Evolutionary conservation across 2,888 invertebrate species (phyloP).

Genomic region (Sesamia inferens): DNA sequence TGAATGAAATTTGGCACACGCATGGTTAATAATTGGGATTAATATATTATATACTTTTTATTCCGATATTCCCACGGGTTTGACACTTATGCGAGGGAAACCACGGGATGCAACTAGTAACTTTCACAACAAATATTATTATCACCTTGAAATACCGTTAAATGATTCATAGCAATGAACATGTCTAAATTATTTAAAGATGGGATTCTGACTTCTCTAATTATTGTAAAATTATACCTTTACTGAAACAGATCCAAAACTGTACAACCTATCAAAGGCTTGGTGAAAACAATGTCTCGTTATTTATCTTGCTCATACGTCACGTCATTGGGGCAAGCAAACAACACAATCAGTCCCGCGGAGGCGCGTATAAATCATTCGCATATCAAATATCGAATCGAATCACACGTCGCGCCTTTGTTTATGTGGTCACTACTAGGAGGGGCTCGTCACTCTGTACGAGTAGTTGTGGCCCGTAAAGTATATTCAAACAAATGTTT

Average conservation of each 20-base stretch:
- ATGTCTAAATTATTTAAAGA: fast-evolving
- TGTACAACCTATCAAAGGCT: slow-evolving; percentile 27
- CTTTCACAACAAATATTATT: background rate
- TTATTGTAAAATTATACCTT: background rate
- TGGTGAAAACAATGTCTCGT: slow-evolving; percentile 54
- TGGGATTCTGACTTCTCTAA: background rate
- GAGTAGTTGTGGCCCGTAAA: background rate
- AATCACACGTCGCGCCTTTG: slow-evolving; percentile 42
- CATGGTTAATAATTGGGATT: no score
- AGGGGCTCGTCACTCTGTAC: slow-evolving; percentile 9
- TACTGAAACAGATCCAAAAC: background rate
- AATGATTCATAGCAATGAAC: background rate
- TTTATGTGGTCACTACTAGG: slow-evolving; percentile 41
- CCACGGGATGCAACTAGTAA: no score
- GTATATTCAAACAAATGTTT: no score
- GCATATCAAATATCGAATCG: slow-evolving; percentile 56
- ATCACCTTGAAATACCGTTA: background rate
- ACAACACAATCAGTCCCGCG: slow-evolving; percentile 60
- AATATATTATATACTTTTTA: no score
- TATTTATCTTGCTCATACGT: slow-evolving; percentile 60
- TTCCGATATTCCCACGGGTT: no score
- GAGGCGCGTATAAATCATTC: slow-evolving; percentile 60
- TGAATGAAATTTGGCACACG: no score
- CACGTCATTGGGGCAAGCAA: slow-evolving; percentile 62
- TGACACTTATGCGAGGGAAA: no score